Evolutionary conservation across 2,888 invertebrate species (phyloP), one percentile per base, ranked within the genome.

Genomic region (Aleiodes testaceus): DNA sequence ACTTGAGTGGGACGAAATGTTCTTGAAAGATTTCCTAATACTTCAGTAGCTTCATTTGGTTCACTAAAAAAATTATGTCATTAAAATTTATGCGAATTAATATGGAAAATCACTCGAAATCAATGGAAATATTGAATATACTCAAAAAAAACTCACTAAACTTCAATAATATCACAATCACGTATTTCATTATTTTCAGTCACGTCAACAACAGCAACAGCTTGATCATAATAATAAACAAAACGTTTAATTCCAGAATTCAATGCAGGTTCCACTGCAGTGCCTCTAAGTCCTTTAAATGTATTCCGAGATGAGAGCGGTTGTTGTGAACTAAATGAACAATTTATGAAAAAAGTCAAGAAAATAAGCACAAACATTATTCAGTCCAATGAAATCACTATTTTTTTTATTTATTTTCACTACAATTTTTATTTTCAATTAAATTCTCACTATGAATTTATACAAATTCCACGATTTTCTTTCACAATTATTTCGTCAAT

Each of bases 111-210:
- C n/a, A n/a, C n/a, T n/a, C n/a, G n/a, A n/a, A n/a, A n/a, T n/a
- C n/a, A n/a, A n/a, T n/a, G n/a, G n/a, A n/a, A n/a, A n/a, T n/a
- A n/a, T n/a, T n/a, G n/a, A n/a, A 26, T 26, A 1, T 1, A 3
- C 26, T 26, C 26, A 26, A 26, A 26, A 26, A 26, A 26, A 20
- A 94, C 95, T 94, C 88, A 96, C 96, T 93, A 92, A 78, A 95
- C 94, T 90, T 96, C 96, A 83, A 96, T 93, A 80, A 96, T 90
- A 86, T 95, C 94, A 85, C 95, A 95, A 83, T 93, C 92, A 64
- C 93, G 89, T 72, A 94, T 89, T 80, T 93, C 88, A 84, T 93
- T 93, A 74, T 91, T 91, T 5, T 91, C 90, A 3, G 93, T 93
- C 72, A 95, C 89, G 85, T 95, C 95, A 55, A 95, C 93, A 52